Evolutionary conservation across 2,113 vertebrate genomes (phyloP).

Genomic region (Burhinus oedicnemus): DNA sequence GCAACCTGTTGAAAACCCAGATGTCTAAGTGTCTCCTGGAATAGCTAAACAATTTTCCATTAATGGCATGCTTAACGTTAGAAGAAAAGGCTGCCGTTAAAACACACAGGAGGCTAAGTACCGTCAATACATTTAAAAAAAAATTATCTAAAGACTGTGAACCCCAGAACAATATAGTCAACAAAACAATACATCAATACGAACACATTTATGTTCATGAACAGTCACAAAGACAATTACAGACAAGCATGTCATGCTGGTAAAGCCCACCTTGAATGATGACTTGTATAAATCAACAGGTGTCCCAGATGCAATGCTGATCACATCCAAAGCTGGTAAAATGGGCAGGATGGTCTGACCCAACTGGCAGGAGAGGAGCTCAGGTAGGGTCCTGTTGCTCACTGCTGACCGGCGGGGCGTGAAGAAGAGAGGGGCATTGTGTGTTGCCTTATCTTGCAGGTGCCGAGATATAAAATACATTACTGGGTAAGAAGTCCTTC

Average conservation of each 20-base stretch:
- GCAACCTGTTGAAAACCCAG: neutral
- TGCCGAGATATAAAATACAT: neutral
- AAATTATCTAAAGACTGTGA: neutral
- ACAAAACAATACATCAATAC: neutral
- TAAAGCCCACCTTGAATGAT: neutral
- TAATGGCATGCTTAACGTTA: neutral
- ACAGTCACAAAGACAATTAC: neutral
- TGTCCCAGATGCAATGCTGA: neutral
- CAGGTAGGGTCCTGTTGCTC: neutral
- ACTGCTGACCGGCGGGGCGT: rapidly evolving
- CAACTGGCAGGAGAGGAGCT: neutral
- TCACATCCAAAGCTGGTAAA: neutral
- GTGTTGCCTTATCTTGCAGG: neutral
- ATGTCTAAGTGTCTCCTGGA: neutral
- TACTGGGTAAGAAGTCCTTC: neutral
- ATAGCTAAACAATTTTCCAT: neutral
- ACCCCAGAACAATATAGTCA: neutral
- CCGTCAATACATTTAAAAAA: neutral
- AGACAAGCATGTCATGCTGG: neutral
- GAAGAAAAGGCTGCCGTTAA: neutral
- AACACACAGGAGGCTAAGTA: neutral
- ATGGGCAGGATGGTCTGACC: neutral
- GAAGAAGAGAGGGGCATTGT: neutral
- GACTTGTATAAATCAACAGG: neutral
- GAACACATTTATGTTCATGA: neutral